These are phyloP conservation scores for Parnassius apollo DNA, from an alignment of 2,888 invertebrate genomes.

Conservation along the genomic window DNA sequence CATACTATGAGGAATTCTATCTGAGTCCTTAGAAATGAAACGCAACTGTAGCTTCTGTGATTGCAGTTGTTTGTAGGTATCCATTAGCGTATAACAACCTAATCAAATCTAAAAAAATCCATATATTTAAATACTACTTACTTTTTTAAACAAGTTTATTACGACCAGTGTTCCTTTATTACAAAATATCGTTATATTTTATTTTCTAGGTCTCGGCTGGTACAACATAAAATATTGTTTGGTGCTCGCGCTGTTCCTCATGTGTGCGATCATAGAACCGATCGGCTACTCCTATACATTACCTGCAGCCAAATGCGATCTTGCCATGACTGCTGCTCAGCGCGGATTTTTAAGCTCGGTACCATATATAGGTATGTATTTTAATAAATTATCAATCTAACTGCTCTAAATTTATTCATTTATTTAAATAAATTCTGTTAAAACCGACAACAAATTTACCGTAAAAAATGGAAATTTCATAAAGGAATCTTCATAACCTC, in stretches of 20 bases:
- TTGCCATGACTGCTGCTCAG: constrained; percentile 75
- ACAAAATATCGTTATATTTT: background rate
- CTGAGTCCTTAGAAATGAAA: too few species aligned
- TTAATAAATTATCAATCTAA: background rate
- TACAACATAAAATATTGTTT: constrained; percentile 65
- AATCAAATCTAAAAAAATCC: too few species aligned
- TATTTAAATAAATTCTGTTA: background rate
- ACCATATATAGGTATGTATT: constrained; percentile 81
- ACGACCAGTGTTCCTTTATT: too few species aligned
- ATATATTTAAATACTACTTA: too few species aligned
- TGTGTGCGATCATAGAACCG: constrained; percentile 83
- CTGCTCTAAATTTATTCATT: background rate
- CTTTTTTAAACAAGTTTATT: too few species aligned
- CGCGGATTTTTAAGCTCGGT: constrained; percentile 82
- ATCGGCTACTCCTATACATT: constrained; percentile 83
- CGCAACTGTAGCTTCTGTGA: too few species aligned
- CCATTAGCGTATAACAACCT: too few species aligned
- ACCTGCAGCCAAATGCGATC: constrained; percentile 84
- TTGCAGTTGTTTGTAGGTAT: too few species aligned
- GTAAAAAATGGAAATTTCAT: too few species aligned
- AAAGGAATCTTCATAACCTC: too few species aligned
- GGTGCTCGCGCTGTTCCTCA: constrained; percentile 63
- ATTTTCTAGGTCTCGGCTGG: constrained; percentile 58
- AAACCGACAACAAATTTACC: too few species aligned
- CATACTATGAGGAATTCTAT: too few species aligned